phyloP scores from a whole-genome alignment of 2,888 invertebrate genomes.

The Adela reaumurella region DNA sequence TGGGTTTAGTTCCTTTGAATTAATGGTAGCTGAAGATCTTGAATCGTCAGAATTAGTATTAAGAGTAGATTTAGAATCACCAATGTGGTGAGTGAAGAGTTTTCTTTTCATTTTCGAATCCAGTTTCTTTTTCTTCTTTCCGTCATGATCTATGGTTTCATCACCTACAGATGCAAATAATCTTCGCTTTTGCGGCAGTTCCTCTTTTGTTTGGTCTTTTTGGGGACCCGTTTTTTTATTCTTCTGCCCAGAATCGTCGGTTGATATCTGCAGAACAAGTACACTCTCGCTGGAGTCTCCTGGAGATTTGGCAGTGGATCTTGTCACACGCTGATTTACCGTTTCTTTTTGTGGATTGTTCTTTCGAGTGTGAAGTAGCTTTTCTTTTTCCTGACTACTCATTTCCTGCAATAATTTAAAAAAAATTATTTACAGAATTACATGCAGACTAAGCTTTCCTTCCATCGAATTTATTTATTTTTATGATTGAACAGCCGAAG shows the following conservation, averaged over 20 bases:
- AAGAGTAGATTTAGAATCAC: background rate
- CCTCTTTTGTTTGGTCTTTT: background rate
- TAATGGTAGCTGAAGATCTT: background rate
- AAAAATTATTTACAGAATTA: too few species aligned
- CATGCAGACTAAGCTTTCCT: too few species aligned
- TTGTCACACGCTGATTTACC: background rate
- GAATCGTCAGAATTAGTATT: background rate
- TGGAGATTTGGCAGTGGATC: background rate
- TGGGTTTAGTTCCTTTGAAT: background rate
- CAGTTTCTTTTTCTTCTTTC: background rate
- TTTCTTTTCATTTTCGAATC: background rate
- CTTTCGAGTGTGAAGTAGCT: too few species aligned
- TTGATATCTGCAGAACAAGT: background rate
- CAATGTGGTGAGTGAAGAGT: background rate
- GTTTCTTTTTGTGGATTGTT: too few species aligned
- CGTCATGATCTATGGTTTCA: background rate
- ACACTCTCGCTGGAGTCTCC: background rate
- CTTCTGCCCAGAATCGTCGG: slow-evolving; percentile 1
- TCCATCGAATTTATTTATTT: too few species aligned
- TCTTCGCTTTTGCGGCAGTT: background rate
- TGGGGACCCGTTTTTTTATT: background rate
- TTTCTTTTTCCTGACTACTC: background rate
- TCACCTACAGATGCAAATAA: background rate
- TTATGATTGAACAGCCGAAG: too few species aligned
- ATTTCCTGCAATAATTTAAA: background rate